Conservation (phyloP, 2,113 vertebrate species). For the Macquaria ambigua region DNA sequence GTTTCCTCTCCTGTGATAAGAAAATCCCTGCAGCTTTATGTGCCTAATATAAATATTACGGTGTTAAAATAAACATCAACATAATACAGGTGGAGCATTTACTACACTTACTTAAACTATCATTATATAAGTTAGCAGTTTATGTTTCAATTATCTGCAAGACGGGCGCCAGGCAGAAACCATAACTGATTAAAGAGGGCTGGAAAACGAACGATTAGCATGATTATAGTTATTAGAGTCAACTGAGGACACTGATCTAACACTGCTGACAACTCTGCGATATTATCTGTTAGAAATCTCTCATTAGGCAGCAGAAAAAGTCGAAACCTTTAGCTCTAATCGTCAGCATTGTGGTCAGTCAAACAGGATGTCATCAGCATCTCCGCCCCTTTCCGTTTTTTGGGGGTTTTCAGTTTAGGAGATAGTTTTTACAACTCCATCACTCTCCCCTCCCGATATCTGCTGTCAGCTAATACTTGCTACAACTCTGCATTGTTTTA, state of each 20-base stretch:
- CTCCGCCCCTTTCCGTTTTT: not conserved
- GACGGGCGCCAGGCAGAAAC: not conserved
- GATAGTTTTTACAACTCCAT: not conserved
- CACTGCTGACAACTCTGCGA: too few relatives aligned
- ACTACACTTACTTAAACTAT: not conserved
- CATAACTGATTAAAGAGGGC: slow-evolving; percentile 9
- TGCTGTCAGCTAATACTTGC: not conserved
- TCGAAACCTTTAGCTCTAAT: not conserved
- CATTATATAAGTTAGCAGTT: not conserved
- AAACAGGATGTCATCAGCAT: slow-evolving; percentile 27
- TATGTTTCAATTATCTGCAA: not conserved
- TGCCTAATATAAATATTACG: not conserved
- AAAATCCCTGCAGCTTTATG: not conserved
- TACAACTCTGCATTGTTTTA: not conserved
- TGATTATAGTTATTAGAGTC: slow-evolving; percentile 2
- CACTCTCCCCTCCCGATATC: not conserved
- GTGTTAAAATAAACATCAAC: not conserved
- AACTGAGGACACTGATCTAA: not conserved
- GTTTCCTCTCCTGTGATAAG: not conserved
- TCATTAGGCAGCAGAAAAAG: not conserved
- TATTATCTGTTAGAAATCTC: not conserved
- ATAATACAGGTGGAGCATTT: not conserved
- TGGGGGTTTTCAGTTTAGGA: not conserved
- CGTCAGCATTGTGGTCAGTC: not conserved
- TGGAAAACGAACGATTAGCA: slow-evolving; percentile 16